Evolutionary conservation across 2,113 vertebrate genomes (phyloP), one percentile per base, ranked within the genome.

Genomic region (Herpailurus yagouaroundi): DNA sequence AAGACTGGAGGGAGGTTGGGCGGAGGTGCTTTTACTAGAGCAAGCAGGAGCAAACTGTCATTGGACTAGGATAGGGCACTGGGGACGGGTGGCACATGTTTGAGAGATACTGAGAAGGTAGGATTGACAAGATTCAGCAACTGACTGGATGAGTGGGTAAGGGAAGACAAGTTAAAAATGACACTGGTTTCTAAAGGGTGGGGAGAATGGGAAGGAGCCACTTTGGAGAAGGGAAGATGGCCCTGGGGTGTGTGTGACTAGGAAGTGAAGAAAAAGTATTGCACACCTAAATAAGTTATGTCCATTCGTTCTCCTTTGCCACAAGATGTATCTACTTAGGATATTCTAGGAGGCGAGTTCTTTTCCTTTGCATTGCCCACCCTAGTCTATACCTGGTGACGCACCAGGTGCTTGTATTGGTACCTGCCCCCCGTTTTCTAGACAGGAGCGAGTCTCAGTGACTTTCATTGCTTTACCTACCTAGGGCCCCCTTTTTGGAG

Each of bases 31-130:
- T 52, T 21, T 63, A 77, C 52, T 31, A 38, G 41, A 25, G 1
- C 0, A 25, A 12, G 4, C 11, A 2, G 16, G 36, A 33, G 68
- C 9, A 31, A 77, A 27, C 14, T 12, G 38, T 5, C 10, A 6
- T 38, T 36, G 33, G 33, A 4, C 5, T 23, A 36, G 10, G 27
- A n/a, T 9, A 16, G 71, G 45, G 5, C 1, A 4, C 12, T n/a
- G 14, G 15, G 27, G 11, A 21, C 4, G 8, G 36, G 57, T 3
- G 36, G 25, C 7, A 18, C 27, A 0, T 8, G 18, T n/a, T 4
- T 6, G 11, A 80, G 45, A 86, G 27, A 50, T 16, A 71, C n/a
- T 64, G 41, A 68, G 48, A 38, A 94, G 23, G 31, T 29, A 73
- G 38, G 52, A 50, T 13, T 31, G 84, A 68, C 3, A 8, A 50